These are phyloP conservation scores for Apostichopus japonicus DNA, from an alignment of 35 echinoderm and acorn worm species.

Conservation along the genomic window DNA sequence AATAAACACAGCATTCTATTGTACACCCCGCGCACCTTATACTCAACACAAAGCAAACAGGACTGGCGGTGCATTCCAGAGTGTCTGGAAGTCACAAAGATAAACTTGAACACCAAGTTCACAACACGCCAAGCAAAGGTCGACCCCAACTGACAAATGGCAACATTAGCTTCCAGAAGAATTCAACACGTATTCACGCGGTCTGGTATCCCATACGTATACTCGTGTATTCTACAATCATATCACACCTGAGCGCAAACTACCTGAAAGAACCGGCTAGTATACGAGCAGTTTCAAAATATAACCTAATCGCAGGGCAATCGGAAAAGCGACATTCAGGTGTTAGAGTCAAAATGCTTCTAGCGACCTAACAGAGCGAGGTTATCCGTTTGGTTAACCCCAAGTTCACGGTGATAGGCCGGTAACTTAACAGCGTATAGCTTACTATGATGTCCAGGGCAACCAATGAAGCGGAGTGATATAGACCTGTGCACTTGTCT, in stretches of 20 bases:
- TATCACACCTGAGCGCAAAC: slow-evolving; percentile 17
- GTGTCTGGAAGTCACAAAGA: slow-evolving; percentile 48
- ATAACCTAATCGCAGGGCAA: slow-evolving; percentile 27
- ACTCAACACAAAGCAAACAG: slow-evolving; percentile 56
- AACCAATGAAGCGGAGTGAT: slow-evolving; percentile 75
- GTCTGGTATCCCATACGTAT: not conserved
- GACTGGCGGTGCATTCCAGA: slow-evolving; percentile 50
- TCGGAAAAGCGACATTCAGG: slow-evolving; percentile 48
- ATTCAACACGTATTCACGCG: slow-evolving; percentile 13
- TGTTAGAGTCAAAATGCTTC: slow-evolving; percentile 54
- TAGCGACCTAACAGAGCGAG: slow-evolving; percentile 35
- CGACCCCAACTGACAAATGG: slow-evolving; percentile 54
- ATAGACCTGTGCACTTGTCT: slow-evolving; percentile 62
- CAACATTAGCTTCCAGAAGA: slow-evolving; percentile 57
- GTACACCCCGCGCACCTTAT: slow-evolving; percentile 37
- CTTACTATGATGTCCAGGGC: slow-evolving; percentile 19
- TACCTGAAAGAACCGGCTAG: slow-evolving; percentile 19
- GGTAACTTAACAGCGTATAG: not conserved
- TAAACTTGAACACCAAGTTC: slow-evolving; percentile 53
- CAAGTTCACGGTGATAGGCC: slow-evolving; percentile 45
- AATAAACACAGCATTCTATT: slow-evolving; percentile 18
- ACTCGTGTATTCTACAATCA: not conserved
- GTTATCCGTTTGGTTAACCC: slow-evolving; percentile 55
- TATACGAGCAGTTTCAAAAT: slow-evolving; percentile 8
- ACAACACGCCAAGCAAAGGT: slow-evolving; percentile 55